phyloP scores from a whole-genome alignment of 2,797 vertebrate species.

The Malurus leucopterus region DNA sequence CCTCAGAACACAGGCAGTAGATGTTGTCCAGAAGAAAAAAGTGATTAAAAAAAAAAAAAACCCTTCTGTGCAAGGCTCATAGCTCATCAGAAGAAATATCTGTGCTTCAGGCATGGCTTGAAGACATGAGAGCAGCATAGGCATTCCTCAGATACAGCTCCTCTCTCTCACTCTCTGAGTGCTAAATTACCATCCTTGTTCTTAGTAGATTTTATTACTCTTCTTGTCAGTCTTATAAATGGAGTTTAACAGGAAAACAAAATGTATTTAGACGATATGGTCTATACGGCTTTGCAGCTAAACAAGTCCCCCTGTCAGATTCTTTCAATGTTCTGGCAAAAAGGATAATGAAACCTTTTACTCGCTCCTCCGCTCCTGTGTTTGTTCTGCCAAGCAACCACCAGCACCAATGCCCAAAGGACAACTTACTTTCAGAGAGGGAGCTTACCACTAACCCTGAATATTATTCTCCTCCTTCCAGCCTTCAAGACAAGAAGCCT shows the following conservation, averaged over 20 bases:
- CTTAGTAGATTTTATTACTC: slow-evolving; percentile 44
- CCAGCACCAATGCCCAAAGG: neutral
- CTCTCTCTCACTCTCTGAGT: neutral
- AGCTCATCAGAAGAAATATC: slow-evolving; percentile 11
- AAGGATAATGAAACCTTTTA: neutral
- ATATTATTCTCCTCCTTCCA: neutral
- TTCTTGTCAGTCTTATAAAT: slow-evolving; percentile 45
- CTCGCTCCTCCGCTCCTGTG: neutral
- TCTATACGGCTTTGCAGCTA: slow-evolving; percentile 14
- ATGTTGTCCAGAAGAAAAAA: neutral
- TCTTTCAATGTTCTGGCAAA: neutral
- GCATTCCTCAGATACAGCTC: neutral
- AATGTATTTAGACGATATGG: slow-evolving; percentile 26
- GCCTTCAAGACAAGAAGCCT: neutral
- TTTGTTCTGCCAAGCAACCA: neutral
- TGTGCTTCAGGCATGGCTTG: neutral
- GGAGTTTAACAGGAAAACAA: slow-evolving; percentile 29
- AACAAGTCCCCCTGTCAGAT: slow-evolving; percentile 14
- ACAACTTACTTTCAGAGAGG: neutral
- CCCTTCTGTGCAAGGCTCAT: neutral
- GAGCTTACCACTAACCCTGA: neutral
- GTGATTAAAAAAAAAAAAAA: neutral
- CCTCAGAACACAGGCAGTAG: neutral
- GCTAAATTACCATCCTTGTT: slow-evolving; percentile 35
- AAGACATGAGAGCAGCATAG: neutral